A percentile compares a stretch with the other conserved stretches of the same genome.
Conservation (phyloP, 2,888 invertebrate genomes). For the Eremobia ochroleuca region DNA sequence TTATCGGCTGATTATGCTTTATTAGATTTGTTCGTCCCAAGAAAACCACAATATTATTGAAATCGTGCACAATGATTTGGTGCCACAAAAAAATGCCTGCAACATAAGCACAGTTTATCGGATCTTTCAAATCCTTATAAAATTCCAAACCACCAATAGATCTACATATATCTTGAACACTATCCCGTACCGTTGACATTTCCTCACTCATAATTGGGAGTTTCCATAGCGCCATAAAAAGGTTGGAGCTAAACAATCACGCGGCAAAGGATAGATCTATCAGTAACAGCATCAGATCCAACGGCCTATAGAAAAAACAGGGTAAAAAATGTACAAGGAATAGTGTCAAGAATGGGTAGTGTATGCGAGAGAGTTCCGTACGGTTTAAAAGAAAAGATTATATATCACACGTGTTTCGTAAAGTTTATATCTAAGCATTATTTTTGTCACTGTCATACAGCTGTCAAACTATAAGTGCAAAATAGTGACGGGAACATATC, state of each 20-base stretch:
- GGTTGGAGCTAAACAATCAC: conserved; percentile 45
- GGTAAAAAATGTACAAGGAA: conserved; percentile 63
- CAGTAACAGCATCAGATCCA: conserved; percentile 67
- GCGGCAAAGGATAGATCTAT: conserved; percentile 66
- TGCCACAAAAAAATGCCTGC: not conserved
- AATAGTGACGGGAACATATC: not conserved
- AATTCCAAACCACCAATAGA: not conserved
- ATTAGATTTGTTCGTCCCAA: not conserved
- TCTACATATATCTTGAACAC: conserved; percentile 23
- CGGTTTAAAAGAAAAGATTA: not conserved
- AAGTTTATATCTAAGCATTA: too few species aligned
- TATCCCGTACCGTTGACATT: conserved; percentile 32
- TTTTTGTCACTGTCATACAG: not conserved
- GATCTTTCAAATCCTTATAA: not conserved
- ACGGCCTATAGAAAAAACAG: conserved; percentile 67
- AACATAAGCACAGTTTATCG: not conserved
- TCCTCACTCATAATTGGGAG: conserved; percentile 44
- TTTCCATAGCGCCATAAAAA: conserved; percentile 51
- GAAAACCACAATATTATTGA: not conserved
- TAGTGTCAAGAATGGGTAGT: conserved; percentile 35
- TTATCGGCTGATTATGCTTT: not conserved
- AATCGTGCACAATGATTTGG: not conserved
- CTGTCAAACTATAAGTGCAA: not conserved
- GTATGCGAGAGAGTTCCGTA: conserved; percentile 35
- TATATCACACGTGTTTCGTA: too few species aligned